A percentile compares a stretch with the other conserved stretches of the same genome.
These are phyloP conservation scores for Ictalurus furcatus DNA, from an alignment of 2,113 vertebrate species.

Conservation along the genomic window DNA sequence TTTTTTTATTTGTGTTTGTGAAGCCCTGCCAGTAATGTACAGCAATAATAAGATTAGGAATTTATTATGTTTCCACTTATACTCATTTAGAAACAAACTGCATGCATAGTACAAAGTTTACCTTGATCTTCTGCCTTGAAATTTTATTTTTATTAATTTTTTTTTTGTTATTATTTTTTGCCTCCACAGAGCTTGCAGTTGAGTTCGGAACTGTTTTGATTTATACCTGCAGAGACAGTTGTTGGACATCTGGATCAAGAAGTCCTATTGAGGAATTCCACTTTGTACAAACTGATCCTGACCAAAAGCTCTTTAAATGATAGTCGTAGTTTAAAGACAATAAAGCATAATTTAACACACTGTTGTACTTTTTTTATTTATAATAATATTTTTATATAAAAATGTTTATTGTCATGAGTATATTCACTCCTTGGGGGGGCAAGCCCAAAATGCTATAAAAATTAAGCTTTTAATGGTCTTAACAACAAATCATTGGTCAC, in stretches of 20 bases:
- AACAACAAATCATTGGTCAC: no score
- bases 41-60: background rate
- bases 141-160: background rate
- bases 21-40: background rate
- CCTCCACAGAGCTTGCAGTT: constrained; percentile 69
- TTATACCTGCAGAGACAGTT: constrained; percentile 83
- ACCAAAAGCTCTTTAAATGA: constrained; percentile 81
- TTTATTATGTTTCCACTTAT: constrained; percentile 14
- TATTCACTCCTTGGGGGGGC: no score
- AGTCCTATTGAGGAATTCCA: constrained; percentile 77
- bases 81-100: background rate
- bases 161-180: background rate
- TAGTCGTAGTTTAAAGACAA: background rate
- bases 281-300: constrained; percentile 82
- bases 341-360: constrained; percentile 14
- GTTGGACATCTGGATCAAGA: constrained; percentile 73
- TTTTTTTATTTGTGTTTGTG: background rate
- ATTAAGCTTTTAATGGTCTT: no score
- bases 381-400: background rate
- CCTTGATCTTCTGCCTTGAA: no score
- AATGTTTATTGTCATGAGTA: background rate
- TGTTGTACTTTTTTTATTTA: background rate
- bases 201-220: constrained; percentile 82
- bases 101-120: background rate
- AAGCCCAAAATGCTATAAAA: no score